Evolutionary conservation across 2,797 vertebrate species (phyloP).

Genomic region (Echiichthys vipera): DNA sequence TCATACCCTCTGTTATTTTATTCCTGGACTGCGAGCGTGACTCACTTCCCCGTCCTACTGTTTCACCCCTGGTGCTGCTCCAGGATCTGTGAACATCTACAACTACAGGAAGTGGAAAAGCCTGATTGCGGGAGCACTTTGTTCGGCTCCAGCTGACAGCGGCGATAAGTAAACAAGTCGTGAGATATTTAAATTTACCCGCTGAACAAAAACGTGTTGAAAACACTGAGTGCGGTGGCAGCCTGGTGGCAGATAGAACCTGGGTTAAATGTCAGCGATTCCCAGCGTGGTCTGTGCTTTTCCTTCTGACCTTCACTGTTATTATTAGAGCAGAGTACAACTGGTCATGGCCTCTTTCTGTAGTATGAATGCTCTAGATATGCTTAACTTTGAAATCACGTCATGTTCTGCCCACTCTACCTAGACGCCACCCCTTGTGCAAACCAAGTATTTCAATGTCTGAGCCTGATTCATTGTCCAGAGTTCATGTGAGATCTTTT

Average conservation of each 20-base stretch:
- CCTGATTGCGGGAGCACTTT: conserved; percentile 44
- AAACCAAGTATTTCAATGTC: too few species aligned
- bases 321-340: not conserved
- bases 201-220: not conserved
- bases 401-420: too few species aligned
- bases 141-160: conserved; percentile 43
- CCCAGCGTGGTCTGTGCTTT: not conserved
- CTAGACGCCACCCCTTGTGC: too few species aligned
- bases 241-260: not conserved
- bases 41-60: conserved; percentile 31
- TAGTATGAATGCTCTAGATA: not conserved
- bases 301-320: not conserved
- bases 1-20: conserved; percentile 10
- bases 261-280: not conserved
- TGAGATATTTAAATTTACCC: not conserved
- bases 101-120: conserved; percentile 52
- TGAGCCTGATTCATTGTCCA: too few species aligned
- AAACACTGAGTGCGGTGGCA: not conserved
- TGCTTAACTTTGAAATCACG: too few species aligned
- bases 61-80: conserved; percentile 25
- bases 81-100: conserved; percentile 35
- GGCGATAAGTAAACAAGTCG: conserved; percentile 43
- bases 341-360: not conserved
- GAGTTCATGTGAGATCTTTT: too few species aligned
- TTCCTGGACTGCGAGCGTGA: conserved; percentile 32